phyloP scores from a whole-genome alignment of 2,113 vertebrate genomes.

The Cinclus cinclus region DNA sequence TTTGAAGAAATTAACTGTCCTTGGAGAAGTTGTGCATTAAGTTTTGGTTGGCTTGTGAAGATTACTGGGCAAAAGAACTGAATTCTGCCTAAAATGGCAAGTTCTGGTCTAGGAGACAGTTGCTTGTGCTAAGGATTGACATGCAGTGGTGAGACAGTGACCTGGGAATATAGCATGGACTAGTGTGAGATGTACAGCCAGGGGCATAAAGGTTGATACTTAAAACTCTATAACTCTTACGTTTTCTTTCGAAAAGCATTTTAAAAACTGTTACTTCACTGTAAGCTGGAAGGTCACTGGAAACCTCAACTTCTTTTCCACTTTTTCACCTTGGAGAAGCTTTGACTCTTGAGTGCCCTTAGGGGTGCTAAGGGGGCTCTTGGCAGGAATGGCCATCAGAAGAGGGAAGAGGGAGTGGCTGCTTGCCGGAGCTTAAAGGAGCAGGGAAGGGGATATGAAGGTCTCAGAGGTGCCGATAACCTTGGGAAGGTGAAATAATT shows the following conservation, averaged over 20 bases:
- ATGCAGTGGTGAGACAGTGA: not conserved
- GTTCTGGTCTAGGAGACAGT: not conserved
- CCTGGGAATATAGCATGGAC: not conserved
- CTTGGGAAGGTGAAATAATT: not conserved
- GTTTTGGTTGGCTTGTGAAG: not conserved
- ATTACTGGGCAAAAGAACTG: not conserved
- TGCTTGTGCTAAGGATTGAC: not conserved
- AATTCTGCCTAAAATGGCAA: not conserved
- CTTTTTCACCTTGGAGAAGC: not conserved
- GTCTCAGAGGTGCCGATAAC: not conserved
- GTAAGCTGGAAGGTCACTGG: not conserved
- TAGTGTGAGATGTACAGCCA: not conserved
- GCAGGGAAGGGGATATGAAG: too few species aligned
- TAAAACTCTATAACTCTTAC: not conserved
- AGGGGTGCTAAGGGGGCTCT: not conserved
- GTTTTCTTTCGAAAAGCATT: not conserved
- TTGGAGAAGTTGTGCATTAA: not conserved
- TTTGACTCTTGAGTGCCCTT: not conserved
- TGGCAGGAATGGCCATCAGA: not conserved
- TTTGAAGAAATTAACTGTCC: not conserved
- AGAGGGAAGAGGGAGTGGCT: not conserved
- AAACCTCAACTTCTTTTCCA: accelerated
- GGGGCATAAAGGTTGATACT: not conserved
- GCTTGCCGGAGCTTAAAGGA: not conserved
- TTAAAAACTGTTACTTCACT: not conserved